Conservation (phyloP, 2,113 vertebrate species). For the Opisthocomus hoazin region DNA sequence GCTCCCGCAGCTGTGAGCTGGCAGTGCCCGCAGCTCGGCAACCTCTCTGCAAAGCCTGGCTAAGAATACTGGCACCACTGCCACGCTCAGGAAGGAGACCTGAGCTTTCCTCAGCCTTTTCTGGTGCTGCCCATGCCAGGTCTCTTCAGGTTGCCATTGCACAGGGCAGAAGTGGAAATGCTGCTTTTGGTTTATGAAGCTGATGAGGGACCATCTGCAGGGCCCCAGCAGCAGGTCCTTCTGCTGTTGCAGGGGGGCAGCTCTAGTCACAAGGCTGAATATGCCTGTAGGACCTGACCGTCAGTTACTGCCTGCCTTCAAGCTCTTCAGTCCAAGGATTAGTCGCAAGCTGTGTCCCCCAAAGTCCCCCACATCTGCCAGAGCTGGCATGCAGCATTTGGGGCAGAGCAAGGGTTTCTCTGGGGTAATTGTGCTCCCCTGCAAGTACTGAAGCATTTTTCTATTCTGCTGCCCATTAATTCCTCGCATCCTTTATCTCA, state of each 20-base stretch:
- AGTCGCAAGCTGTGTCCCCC: neutral
- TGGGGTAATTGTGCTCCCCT: neutral
- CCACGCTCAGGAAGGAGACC: neutral
- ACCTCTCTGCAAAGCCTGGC: neutral
- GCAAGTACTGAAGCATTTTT: neutral
- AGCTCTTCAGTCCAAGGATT: neutral
- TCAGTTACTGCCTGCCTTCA: neutral
- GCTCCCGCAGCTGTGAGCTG: accelerated
- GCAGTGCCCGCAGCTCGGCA: neutral
- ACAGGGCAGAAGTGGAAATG: neutral
- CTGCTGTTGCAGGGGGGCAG: neutral
- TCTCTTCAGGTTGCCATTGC: neutral
- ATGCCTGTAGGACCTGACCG: neutral
- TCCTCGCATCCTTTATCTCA: neutral
- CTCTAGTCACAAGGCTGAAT: neutral
- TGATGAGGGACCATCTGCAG: neutral
- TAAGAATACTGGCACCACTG: neutral
- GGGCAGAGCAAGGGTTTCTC: neutral
- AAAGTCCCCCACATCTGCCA: neutral
- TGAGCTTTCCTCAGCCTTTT: neutral
- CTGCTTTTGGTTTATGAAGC: neutral
- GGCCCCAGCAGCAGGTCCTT: neutral
- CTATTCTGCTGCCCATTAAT: neutral
- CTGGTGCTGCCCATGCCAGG: neutral
- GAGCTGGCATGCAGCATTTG: neutral